A percentile compares a stretch with the other conserved stretches of the same genome.
phyloP scores from a whole-genome alignment of 37 sponge, comb jelly and placozoan species.

The Bolinopsis microptera region DNA sequence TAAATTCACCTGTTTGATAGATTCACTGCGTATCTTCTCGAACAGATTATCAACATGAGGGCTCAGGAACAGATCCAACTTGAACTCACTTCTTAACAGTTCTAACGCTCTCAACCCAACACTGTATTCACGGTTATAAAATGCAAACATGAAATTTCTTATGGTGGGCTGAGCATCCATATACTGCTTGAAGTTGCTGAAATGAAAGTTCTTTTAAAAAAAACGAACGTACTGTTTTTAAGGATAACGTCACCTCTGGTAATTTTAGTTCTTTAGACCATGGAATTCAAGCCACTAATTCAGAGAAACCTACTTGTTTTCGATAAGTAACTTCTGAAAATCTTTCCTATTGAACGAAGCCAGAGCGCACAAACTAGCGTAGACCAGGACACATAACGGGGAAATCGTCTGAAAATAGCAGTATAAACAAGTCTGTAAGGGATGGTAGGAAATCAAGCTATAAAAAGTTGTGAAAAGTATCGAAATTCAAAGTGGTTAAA shows the following conservation, averaged over 20 bases:
- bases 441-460: no score
- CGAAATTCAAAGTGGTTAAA: no score
- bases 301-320: constrained; percentile 34
- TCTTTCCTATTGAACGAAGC: constrained; percentile 53
- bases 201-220: no score
- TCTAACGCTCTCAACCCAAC: background rate
- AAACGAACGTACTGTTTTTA: no score
- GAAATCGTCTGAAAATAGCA: constrained; percentile 40
- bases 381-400: constrained; percentile 23
- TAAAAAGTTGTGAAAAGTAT: no score
- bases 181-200: constrained; percentile 60
- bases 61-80: constrained; percentile 36
- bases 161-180: constrained; percentile 44
- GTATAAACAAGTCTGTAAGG: no score
- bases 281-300: no score
- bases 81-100: constrained; percentile 26
- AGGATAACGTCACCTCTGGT: no score
- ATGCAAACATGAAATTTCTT: constrained; percentile 32
- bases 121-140: constrained; percentile 53
- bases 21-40: constrained; percentile 11
- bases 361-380: constrained; percentile 44
- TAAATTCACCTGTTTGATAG: constrained; percentile 60
- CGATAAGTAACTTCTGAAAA: constrained; percentile 26
- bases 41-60: constrained; percentile 45
- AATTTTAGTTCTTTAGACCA: no score